These are phyloP conservation scores for Otis tarda DNA, from an alignment of 2,113 vertebrate species.

Conservation along the genomic window DNA sequence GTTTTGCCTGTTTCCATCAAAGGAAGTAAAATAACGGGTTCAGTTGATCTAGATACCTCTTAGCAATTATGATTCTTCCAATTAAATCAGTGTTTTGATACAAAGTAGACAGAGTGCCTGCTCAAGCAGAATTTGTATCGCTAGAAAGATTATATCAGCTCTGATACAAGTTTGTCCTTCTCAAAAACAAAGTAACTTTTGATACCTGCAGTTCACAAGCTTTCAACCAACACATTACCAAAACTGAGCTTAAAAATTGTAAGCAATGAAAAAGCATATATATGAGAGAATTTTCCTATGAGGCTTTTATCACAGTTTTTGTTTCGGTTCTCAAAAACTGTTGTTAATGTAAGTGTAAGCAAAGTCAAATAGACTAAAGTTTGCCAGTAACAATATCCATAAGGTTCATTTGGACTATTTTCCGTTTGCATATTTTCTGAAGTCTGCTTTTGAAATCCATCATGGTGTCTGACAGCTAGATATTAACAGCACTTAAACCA, in stretches of 20 bases:
- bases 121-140: neutral
- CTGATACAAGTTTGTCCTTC: neutral
- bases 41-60: neutral
- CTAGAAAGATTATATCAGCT: neutral
- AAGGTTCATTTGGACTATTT: neutral
- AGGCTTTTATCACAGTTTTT: neutral
- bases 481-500: neutral
- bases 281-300: neutral
- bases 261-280: neutral
- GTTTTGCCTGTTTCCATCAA: neutral
- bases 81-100: neutral
- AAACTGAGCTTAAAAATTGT: neutral
- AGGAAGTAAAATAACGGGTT: neutral
- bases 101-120: neutral
- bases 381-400: neutral
- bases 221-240: neutral
- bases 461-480: neutral
- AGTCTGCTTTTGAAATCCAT: neutral
- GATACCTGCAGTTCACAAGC: neutral
- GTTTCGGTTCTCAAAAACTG: neutral
- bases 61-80: neutral
- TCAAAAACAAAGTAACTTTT: neutral
- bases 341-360: neutral
- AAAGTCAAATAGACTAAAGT: neutral
- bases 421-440: constrained; percentile 1